Evolutionary conservation across 2,888 invertebrate genomes (phyloP), one percentile per base, ranked within the genome.

Genomic region (Nephrotoma guestfalica): DNA sequence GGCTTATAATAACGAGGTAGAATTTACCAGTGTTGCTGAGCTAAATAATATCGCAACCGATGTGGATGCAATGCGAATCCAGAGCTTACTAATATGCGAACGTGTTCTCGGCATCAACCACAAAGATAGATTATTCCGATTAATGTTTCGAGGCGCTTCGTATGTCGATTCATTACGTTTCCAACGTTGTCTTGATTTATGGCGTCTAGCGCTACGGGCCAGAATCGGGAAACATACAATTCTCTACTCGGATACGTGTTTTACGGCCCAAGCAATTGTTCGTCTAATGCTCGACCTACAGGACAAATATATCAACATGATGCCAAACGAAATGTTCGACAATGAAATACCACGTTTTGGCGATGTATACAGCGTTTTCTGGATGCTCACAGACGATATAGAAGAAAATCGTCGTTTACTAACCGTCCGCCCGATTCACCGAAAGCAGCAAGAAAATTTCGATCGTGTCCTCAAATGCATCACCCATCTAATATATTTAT

Each of bases 1-100:
- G 51, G 94, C 95, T 41, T 96, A 95, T 90, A 93, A 94, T 86
- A 93, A 93, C 89, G 93, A 94, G 83, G 92, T 92, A 83, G 98
- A 98, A 92, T 97, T 97, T 91, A 93, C 93, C 87, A 93, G 94
- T 6, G 89, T 92, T 86, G 94, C 93, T 42, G 96, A 98, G 90
- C 92, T 98, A 87, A 94, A 94, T 88, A 93, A 94, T 86, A 93
- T 96, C 83, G 94, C 95, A 86, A 93, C 94, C 0, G 97, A 98
- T 92, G 93, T 96, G 89, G 98, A 98, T 92, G 94, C 94, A 71
- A 94, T 98, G 93, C 93, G 97, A 89, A 95, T 95, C 91, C 97
- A 98, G 92, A 95, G 97, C 90, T 92, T 98, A 88, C 92, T 98
- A 47, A 96, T 98, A 88, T 95, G 96, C 88, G 96, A 97, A 92